phyloP scores from a whole-genome alignment of 2,797 vertebrate genomes.

The Poecile montanus region DNA sequence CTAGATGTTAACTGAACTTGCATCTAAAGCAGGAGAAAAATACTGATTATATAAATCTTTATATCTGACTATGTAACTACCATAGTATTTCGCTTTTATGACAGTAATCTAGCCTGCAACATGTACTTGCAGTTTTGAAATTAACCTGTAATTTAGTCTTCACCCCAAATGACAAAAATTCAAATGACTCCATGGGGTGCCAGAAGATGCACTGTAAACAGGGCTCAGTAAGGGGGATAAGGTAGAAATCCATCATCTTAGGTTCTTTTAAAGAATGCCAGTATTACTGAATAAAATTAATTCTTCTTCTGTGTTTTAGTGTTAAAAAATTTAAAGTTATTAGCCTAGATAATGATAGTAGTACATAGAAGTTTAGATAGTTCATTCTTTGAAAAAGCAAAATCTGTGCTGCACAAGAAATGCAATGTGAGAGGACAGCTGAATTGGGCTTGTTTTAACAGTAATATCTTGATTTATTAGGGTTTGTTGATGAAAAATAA shows the following conservation, averaged over 20 bases:
- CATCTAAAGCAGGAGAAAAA: slow-evolving; percentile 72
- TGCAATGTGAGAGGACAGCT: not conserved
- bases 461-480: not conserved
- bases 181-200: slow-evolving; percentile 83
- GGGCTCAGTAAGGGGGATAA: slow-evolving; percentile 68
- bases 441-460: not conserved
- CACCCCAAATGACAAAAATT: slow-evolving; percentile 87
- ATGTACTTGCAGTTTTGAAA: slow-evolving; percentile 81
- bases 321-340: not conserved
- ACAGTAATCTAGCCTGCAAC: slow-evolving; percentile 83
- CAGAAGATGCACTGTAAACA: slow-evolving; percentile 82
- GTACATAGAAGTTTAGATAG: not conserved
- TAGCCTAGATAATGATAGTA: not conserved
- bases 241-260: slow-evolving; percentile 62
- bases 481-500: not conserved
- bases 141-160: slow-evolving; percentile 88
- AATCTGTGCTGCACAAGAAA: not conserved
- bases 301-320: slow-evolving; percentile 35
- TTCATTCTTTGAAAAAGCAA: slow-evolving; percentile 27
- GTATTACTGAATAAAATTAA: slow-evolving; percentile 57
- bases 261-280: slow-evolving; percentile 56
- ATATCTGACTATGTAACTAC: slow-evolving; percentile 73
- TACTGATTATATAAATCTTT: slow-evolving; percentile 75
- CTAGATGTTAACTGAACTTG: slow-evolving; percentile 66
- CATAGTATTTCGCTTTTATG: slow-evolving; percentile 75